These are phyloP conservation scores for Podarcis siculus DNA, from an alignment of 2,797 vertebrate species.

Conservation along the genomic window DNA sequence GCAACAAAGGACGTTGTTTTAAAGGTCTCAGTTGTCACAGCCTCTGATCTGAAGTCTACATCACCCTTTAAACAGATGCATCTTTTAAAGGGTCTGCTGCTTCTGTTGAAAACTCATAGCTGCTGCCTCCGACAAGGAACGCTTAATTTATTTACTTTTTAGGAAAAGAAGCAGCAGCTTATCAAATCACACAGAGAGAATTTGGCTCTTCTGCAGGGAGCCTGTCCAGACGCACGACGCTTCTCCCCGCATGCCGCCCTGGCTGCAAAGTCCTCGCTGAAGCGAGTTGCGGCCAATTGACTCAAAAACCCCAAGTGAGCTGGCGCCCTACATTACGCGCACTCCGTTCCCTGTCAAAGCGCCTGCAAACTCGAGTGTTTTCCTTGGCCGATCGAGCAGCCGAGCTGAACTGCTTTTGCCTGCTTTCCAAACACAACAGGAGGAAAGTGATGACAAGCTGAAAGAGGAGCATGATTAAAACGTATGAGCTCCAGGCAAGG, in stretches of 20 bases:
- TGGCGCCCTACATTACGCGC: background rate
- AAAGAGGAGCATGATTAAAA: slow-evolving; percentile 6
- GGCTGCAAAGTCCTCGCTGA: background rate
- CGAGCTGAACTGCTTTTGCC: slow-evolving; percentile 33
- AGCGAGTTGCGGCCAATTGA: slow-evolving; percentile 7
- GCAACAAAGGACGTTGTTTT: background rate
- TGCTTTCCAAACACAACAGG: background rate
- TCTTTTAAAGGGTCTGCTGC: background rate
- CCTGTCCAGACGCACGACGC: accelerated
- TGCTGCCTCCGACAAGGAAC: slow-evolving; percentile 19
- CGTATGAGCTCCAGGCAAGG: no score
- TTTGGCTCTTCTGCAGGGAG: background rate
- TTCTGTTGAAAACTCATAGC: slow-evolving; percentile 13
- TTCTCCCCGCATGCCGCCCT: background rate
- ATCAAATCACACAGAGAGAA: accelerated
- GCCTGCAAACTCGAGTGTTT: slow-evolving; percentile 37
- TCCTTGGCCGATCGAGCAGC: slow-evolving; percentile 39
- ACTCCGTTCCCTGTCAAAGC: slow-evolving; percentile 36
- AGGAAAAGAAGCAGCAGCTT: background rate
- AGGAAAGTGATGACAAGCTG: accelerated
- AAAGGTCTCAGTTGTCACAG: background rate
- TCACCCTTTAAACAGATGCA: background rate
- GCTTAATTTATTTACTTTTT: background rate
- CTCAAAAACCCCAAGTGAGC: slow-evolving; percentile 23
- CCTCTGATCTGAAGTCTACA: accelerated